These are phyloP conservation scores for Batillaria attramentaria DNA, from an alignment of 1,140 invertebrate genomes.

Conservation along the genomic window DNA sequence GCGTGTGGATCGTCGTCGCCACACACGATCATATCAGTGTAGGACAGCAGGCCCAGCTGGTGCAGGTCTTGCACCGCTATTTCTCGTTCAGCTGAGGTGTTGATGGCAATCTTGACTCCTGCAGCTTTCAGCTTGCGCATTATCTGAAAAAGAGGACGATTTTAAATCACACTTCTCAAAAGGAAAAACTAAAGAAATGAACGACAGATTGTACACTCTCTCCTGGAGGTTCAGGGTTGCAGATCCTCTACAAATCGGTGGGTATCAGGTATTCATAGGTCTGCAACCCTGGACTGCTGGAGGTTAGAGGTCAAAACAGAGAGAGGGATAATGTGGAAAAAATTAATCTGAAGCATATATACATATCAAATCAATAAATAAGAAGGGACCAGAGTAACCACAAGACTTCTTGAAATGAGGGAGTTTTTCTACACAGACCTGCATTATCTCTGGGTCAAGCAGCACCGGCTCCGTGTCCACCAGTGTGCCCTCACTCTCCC, in stretches of 20 bases:
- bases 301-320: too few relatives aligned
- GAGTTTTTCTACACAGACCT: slow-evolving; percentile 32
- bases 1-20: slow-evolving; percentile 71
- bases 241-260: too few relatives aligned
- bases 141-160: slow-evolving; percentile 41
- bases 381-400: neutral
- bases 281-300: too few relatives aligned
- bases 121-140: slow-evolving; percentile 68
- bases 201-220: too few relatives aligned
- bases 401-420: too few relatives aligned
- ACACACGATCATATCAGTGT: slow-evolving; percentile 72
- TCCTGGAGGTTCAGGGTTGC: too few relatives aligned
- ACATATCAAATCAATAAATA: neutral
- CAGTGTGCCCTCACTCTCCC: slow-evolving; percentile 51
- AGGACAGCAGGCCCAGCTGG: slow-evolving; percentile 62
- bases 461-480: slow-evolving; percentile 34
- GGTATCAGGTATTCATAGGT: too few relatives aligned
- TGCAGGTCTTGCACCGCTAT: slow-evolving; percentile 64
- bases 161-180: too few relatives aligned
- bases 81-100: slow-evolving; percentile 69
- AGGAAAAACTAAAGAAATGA: too few relatives aligned
- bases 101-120: slow-evolving; percentile 73
- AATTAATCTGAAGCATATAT: neutral
- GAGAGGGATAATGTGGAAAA: too few relatives aligned
- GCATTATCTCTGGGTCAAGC: slow-evolving; percentile 47